phyloP scores from a whole-genome alignment of 2,113 vertebrate genomes.

The Spilogale gracilis region DNA sequence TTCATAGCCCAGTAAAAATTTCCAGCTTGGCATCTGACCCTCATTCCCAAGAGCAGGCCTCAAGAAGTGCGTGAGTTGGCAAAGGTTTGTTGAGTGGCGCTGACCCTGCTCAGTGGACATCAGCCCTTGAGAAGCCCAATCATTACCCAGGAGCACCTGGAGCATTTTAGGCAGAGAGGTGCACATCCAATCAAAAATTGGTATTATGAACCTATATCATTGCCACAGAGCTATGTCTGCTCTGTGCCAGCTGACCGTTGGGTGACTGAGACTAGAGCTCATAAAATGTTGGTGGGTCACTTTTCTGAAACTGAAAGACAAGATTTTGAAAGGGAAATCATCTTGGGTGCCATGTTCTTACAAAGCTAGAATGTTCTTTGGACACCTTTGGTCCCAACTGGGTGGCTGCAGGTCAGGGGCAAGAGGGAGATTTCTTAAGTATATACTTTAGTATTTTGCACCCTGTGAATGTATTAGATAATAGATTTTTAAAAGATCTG shows the following conservation, averaged over 20 bases:
- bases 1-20: background rate
- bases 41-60: background rate
- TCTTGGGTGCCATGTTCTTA: background rate
- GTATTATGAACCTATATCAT: background rate
- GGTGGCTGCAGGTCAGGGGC: background rate
- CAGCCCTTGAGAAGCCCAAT: background rate
- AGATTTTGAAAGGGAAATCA: background rate
- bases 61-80: fast-evolving
- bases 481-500: background rate
- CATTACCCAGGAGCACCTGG: background rate
- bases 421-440: background rate
- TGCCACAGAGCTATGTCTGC: background rate
- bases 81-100: background rate
- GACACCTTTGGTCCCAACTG: background rate
- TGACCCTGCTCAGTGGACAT: background rate
- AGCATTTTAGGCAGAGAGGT: background rate
- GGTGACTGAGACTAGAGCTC: background rate
- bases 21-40: background rate
- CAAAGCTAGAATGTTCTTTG: background rate
- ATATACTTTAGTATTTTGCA: background rate
- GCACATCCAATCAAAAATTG: background rate
- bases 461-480: background rate
- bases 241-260: background rate
- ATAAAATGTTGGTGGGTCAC: background rate
- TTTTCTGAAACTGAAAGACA: background rate